Evolutionary conservation across 2,888 invertebrate species (phyloP).

Genomic region (Flexamia atlantica): DNA sequence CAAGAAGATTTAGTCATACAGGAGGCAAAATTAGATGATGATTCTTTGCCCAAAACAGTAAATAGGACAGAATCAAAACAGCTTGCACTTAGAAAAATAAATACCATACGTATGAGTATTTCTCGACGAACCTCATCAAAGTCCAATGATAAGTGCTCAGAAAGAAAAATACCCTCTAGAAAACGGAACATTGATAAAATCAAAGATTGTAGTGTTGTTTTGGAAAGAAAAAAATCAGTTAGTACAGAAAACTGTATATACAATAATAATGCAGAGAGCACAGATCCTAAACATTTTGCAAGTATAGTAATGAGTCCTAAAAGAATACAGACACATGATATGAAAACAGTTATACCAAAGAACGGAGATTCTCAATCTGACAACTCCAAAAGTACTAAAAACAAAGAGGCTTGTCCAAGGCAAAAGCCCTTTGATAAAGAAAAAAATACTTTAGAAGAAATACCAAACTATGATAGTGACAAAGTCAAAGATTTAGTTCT

Average conservation of each 20-base stretch:
- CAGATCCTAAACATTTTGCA: background rate
- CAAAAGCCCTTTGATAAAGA: background rate
- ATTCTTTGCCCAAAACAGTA: background rate
- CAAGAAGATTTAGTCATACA: background rate
- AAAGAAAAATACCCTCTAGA: background rate
- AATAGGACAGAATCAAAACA: too few species aligned
- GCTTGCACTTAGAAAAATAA: too few species aligned
- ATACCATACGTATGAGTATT: background rate
- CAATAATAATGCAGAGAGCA: background rate
- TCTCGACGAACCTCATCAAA: background rate
- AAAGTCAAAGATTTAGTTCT: constrained; percentile 26
- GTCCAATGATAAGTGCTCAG: background rate
- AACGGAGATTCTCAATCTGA: background rate
- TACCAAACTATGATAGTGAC: background rate
- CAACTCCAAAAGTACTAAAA: background rate
- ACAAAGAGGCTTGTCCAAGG: background rate
- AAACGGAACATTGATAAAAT: background rate
- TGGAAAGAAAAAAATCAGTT: background rate
- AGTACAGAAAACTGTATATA: background rate
- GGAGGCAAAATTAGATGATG: background rate
- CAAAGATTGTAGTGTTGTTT: constrained; percentile 2
- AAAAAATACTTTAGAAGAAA: background rate
- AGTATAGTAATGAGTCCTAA: background rate
- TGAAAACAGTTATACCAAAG: background rate
- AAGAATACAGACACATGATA: background rate